Evolutionary conservation across 2,113 vertebrate genomes (phyloP), one percentile per base, ranked within the genome.

Genomic region (Calypte anna): DNA sequence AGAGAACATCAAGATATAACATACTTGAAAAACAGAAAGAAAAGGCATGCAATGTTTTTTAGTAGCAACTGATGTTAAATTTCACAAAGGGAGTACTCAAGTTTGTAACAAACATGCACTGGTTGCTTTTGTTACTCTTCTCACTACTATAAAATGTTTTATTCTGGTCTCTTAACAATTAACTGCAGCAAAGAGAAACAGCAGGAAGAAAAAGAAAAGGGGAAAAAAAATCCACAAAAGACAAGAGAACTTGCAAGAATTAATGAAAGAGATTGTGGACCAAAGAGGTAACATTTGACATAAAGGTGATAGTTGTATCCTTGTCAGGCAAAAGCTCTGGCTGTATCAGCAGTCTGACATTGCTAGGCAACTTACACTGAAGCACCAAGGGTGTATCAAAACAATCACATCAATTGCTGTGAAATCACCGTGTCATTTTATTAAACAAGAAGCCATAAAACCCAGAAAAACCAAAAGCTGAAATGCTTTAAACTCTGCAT

Each of bases 1-100:
- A 63, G 43, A 83, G 53, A 88, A 90, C 57, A 74, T 83, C 38
- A 93, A 88, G 82, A 54, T 85, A 66, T 36, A 22, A 84, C 68
- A 51, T 54, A 68, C 57, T 38, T 81, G 50, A 89, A 89, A 85
- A 86, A 86, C 55, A 92, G 48, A 89, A 92, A 72, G 50, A 89
- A 95, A 89, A n/a, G 36, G 21, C 50, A 90, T 87, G 17, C 68
- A 22, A 55, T n/a, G 76, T 69, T 11, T 67, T 66, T 70, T 73
- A 22, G 21, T 21, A 64, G 50, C 51, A 79, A 74, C 28, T 18
- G 11, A 81, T 54, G 30, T 53, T 82, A 57, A 30, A 15, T 91
- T 90, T 91, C 86, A 92, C 38, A 43, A 84, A 78, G 40, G 22
- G 24, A 20, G 15, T 68, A 54, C 58, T 84, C 69, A 61, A 50